Conservation (phyloP, 2,888 invertebrate genomes). For the Cosmopolites sordidus region DNA sequence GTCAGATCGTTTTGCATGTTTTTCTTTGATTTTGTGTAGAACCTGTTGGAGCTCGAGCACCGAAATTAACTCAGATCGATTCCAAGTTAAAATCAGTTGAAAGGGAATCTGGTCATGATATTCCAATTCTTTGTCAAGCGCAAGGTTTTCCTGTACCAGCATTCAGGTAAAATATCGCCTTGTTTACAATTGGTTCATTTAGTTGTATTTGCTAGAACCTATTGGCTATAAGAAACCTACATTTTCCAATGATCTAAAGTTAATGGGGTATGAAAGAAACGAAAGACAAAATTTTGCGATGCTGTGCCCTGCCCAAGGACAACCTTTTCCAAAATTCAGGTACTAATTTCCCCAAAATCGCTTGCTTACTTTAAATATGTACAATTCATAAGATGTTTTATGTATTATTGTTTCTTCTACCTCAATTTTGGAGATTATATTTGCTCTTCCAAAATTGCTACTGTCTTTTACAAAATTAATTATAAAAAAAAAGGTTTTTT, state of each 20-base stretch:
- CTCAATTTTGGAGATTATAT: too few relatives aligned
- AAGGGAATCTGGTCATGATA: constrained; percentile 30
- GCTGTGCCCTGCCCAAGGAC: constrained; percentile 66
- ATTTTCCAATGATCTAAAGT: constrained; percentile 62
- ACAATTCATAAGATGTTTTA: too few relatives aligned
- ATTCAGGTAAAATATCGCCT: constrained; percentile 50
- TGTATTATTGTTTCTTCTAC: too few relatives aligned
- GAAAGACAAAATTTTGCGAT: constrained; percentile 53
- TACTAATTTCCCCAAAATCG: constrained; percentile 32
- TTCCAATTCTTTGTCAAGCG: constrained; percentile 51
- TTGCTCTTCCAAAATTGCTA: too few relatives aligned
- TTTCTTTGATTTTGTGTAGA: constrained; percentile 41
- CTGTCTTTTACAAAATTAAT: too few relatives aligned
- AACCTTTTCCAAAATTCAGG: constrained; percentile 68
- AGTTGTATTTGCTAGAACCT: constrained; percentile 54
- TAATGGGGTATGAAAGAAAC: constrained; percentile 48
- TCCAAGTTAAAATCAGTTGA: constrained; percentile 36
- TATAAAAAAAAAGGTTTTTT: too few relatives aligned
- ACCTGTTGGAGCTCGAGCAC: constrained; percentile 62
- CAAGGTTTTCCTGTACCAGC: constrained; percentile 57
- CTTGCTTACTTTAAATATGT: too few relatives aligned
- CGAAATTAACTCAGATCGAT: constrained; percentile 44
- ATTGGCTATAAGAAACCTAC: constrained; percentile 68
- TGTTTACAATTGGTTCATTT: too few relatives aligned
- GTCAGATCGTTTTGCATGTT: too few relatives aligned